Conservation (phyloP, 2,797 vertebrate genomes). For the Phalanger gymnotis region DNA sequence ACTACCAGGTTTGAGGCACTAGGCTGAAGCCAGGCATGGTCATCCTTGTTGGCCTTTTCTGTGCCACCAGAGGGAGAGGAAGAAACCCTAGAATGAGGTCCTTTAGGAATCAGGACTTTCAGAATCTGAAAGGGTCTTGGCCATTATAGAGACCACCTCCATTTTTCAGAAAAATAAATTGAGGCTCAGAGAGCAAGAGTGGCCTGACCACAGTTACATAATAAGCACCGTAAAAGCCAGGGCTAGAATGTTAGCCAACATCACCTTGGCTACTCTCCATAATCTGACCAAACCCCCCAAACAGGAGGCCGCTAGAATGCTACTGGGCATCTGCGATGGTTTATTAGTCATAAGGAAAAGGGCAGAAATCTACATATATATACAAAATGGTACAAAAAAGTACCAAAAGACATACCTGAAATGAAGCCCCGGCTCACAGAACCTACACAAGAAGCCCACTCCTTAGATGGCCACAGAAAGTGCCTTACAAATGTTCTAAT, state of each 20-base stretch:
- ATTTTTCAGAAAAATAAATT: neutral
- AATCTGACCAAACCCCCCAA: neutral
- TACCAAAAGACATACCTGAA: too few species aligned
- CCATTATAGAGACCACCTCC: neutral
- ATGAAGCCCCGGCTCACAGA: too few species aligned
- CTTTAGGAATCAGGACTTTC: neutral
- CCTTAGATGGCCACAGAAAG: neutral
- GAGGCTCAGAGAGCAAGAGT: neutral
- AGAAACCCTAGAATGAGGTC: neutral
- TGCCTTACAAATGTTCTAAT: neutral
- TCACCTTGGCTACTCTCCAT: neutral
- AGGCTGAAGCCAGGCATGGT: neutral
- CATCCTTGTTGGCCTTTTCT: neutral
- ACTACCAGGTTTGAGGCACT: neutral
- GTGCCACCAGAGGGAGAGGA: neutral
- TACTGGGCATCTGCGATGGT: neutral
- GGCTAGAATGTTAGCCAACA: neutral
- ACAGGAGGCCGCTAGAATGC: neutral
- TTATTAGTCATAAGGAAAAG: neutral
- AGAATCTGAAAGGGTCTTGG: neutral
- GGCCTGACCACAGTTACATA: neutral
- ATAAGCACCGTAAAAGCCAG: neutral
- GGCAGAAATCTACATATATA: neutral
- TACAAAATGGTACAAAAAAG: neutral
- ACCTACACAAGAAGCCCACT: neutral